Percentiles rank a stretch among this genome's conserved stretches.
Evolutionary conservation across 2,888 invertebrate species (phyloP).

Genomic region (Cryptocheilus praepositus): DNA sequence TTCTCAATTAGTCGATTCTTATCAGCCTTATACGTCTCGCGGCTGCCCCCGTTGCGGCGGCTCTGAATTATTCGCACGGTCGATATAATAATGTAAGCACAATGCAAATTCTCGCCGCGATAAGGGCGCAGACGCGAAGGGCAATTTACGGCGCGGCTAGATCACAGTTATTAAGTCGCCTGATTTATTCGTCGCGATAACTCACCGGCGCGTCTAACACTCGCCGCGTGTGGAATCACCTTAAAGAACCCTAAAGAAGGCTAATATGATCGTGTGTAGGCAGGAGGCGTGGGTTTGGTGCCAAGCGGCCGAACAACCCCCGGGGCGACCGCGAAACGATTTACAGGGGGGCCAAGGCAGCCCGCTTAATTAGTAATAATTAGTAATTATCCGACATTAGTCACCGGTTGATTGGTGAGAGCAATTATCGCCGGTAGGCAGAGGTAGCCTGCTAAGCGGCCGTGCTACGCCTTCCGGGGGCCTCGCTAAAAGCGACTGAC

Average conservation of each 20-base stretch:
- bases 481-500: conserved; percentile 52
- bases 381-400: conserved; percentile 62
- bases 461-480: conserved; percentile 1
- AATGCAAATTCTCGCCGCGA: no score
- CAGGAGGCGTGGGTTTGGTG: conserved; percentile 45
- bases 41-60: no score
- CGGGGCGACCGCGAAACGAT: conserved; percentile 42
- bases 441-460: conserved; percentile 13
- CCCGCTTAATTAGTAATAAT: conserved; percentile 66
- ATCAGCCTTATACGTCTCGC: no score
- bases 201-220: no score
- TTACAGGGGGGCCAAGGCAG: conserved; percentile 46
- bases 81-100: no score
- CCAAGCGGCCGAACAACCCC: conserved; percentile 43
- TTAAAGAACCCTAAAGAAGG: conserved; percentile 27
- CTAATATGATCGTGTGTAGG: conserved; percentile 44
- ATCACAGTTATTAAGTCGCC: no score
- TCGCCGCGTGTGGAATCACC: conserved; percentile 29
- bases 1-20: no score
- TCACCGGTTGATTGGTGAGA: conserved; percentile 37
- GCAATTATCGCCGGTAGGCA: conserved; percentile 47
- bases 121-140: no score
- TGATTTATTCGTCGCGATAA: no score
- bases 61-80: no score
- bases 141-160: no score